These are phyloP conservation scores for Pollicipes pollicipes DNA, from an alignment of 1,140 invertebrate species.

Conservation along the genomic window DNA sequence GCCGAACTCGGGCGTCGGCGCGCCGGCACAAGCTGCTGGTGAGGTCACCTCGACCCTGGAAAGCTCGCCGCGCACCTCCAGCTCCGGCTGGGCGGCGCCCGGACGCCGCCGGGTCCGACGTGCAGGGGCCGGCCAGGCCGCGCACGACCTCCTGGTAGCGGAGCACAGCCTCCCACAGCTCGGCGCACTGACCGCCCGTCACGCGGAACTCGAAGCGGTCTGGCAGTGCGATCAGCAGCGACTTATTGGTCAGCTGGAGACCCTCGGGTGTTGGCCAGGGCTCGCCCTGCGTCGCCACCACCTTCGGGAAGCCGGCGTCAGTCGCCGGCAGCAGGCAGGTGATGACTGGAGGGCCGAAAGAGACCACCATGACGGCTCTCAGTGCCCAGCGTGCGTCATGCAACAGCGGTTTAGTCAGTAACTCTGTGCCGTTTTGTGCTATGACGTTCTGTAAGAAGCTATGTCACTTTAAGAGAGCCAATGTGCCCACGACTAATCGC, in stretches of 20 bases:
- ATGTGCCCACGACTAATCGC: too few relatives aligned
- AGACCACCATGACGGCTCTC: too few relatives aligned
- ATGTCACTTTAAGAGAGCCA: too few relatives aligned
- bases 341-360: too few relatives aligned
- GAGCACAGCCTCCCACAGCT: conserved; percentile 20
- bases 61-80: not conserved
- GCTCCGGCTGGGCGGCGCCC: too few relatives aligned
- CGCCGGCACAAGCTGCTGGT: conserved; percentile 36
- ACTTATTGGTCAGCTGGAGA: conserved; percentile 14
- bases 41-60: conserved; percentile 32
- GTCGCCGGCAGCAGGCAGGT: too few relatives aligned
- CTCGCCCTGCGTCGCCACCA: conserved; percentile 27
- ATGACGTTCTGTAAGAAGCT: too few relatives aligned
- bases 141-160: conserved; percentile 8
- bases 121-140: conserved; percentile 20
- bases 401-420: too few relatives aligned
- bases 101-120: too few relatives aligned
- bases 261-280: conserved; percentile 27
- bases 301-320: conserved; percentile 21
- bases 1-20: conserved; percentile 33
- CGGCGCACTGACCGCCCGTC: conserved; percentile 6
- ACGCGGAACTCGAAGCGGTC: not conserved
- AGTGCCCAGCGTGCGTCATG: too few relatives aligned
- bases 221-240: not conserved
- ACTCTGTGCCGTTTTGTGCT: too few relatives aligned